Evolutionary conservation across 2,888 invertebrate genomes (phyloP).

Genomic region (Nasonovia ribisnigri): DNA sequence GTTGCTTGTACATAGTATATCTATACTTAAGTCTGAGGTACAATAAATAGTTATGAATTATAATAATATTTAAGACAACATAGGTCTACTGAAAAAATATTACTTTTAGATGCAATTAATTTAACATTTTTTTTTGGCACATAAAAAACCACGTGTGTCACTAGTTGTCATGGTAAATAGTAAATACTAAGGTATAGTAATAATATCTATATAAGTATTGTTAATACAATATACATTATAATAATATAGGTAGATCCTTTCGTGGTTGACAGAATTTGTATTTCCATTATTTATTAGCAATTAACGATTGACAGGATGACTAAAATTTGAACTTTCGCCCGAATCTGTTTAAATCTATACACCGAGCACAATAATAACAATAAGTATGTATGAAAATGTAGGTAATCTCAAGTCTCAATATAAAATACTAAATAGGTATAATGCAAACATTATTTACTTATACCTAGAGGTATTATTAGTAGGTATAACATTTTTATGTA

Average conservation of each 20-base stretch:
- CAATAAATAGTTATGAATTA: not conserved
- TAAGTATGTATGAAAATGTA: not conserved
- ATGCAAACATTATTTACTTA: no score
- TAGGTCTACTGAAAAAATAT: not conserved
- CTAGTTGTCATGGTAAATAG: not conserved
- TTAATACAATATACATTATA: not conserved
- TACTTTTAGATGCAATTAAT: not conserved
- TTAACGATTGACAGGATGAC: not conserved
- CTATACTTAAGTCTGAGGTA: not conserved
- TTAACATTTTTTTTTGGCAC: not conserved
- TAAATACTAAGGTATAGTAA: not conserved
- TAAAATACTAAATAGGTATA: not conserved
- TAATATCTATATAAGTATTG: not conserved
- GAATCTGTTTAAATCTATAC: not conserved
- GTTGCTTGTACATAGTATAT: not conserved
- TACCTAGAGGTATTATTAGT: not conserved
- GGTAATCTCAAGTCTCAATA: not conserved
- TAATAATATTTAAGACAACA: not conserved
- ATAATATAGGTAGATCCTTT: not conserved
- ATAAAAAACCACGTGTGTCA: not conserved
- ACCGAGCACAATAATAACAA: not conserved
- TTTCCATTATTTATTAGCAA: not conserved
- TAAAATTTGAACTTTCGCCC: not conserved
- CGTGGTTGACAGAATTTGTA: not conserved
- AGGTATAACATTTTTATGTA: no score